These are phyloP conservation scores for Parnassius apollo DNA, from an alignment of 2,888 invertebrate genomes.

Conservation along the genomic window DNA sequence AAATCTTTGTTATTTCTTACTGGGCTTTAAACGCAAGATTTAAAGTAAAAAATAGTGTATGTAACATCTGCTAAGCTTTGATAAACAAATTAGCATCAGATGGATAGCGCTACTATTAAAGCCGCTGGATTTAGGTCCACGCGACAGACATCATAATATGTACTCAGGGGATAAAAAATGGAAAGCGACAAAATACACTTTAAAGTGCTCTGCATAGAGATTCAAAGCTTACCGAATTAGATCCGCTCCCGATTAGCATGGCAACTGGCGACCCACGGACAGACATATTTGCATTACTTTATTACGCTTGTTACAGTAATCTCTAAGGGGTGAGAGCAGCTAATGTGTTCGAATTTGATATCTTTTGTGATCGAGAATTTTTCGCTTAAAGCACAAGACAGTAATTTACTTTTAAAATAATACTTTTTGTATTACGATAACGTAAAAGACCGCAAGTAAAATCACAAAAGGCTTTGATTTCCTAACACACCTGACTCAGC, in stretches of 20 bases:
- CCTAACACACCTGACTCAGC: slow-evolving; percentile 49
- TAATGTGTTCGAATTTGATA: slow-evolving; percentile 63
- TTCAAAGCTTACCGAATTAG: slow-evolving; percentile 62
- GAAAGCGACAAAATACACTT: slow-evolving; percentile 56
- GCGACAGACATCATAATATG: slow-evolving; percentile 74
- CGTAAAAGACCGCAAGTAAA: not conserved
- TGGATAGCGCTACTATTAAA: slow-evolving; percentile 45
- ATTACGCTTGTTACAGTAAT: slow-evolving; percentile 73
- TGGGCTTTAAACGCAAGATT: too few species aligned
- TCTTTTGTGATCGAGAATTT: slow-evolving; percentile 11
- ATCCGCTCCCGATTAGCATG: slow-evolving; percentile 63
- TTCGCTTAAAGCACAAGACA: not conserved
- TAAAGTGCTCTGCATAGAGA: slow-evolving; percentile 56
- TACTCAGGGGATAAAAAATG: slow-evolving; percentile 70
- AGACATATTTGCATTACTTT: slow-evolving; percentile 71
- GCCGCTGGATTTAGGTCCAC: slow-evolving; percentile 48
- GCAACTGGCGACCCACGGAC: slow-evolving; percentile 55
- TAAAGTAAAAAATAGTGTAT: too few species aligned
- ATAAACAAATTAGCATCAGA: slow-evolving; percentile 45
- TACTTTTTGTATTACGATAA: not conserved
- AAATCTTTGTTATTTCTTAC: too few species aligned
- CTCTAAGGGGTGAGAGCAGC: slow-evolving; percentile 62
- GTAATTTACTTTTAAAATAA: not conserved
- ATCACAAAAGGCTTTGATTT: not conserved
- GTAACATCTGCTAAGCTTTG: not conserved